Conservation (phyloP, 2,113 vertebrate species). For the Dryoscopus gambensis region DNA sequence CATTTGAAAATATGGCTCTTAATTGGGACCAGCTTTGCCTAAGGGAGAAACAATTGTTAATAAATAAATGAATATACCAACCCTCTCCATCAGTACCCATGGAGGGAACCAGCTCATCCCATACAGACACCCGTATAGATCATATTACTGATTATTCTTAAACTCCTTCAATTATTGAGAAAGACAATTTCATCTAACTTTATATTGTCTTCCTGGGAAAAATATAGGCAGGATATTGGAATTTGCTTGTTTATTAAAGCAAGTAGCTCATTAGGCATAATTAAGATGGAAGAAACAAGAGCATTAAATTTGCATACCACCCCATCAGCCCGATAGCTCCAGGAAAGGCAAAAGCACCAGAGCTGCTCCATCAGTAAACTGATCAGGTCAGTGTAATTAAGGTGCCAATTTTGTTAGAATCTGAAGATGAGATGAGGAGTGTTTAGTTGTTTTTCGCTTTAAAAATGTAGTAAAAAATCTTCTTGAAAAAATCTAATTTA, state of each 20-base stretch:
- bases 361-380: not conserved
- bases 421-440: not conserved
- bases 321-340: not conserved
- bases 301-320: constrained; percentile 42
- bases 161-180: constrained; percentile 12
- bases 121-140: not conserved
- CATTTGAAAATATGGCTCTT: constrained; percentile 54
- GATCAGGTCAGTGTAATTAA: not conserved
- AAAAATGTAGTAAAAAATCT: not conserved
- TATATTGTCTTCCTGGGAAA: constrained; percentile 38
- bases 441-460: not conserved
- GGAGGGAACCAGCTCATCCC: not conserved
- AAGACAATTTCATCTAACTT: constrained; percentile 5
- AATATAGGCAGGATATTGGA: not conserved
- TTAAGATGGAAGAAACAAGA: constrained; percentile 40
- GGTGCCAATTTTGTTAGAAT: not conserved
- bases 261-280: constrained; percentile 63
- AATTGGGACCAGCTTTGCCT: constrained; percentile 62
- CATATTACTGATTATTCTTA: not conserved
- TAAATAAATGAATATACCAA: constrained; percentile 63
- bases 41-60: constrained; percentile 50
- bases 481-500: not conserved
- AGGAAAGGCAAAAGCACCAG: not conserved
- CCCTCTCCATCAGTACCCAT: not conserved
- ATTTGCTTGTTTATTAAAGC: constrained; percentile 55